Percentiles rank a stretch among this genome's conserved stretches.
Evolutionary conservation across 2,888 invertebrate species (phyloP).

Genomic region (Epiblema foenella): DNA sequence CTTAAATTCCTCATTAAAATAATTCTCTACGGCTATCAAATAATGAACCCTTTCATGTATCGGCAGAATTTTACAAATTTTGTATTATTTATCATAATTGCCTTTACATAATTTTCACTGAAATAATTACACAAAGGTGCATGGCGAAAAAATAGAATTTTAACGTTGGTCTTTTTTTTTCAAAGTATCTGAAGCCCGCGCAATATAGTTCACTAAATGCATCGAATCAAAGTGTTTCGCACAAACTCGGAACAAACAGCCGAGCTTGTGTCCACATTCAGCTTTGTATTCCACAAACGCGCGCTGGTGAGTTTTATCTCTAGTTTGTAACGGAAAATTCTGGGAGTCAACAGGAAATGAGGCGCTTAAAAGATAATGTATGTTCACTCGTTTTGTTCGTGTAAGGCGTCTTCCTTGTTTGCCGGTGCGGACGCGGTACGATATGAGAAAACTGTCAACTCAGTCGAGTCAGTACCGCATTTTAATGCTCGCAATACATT

Average conservation of each 20-base stretch:
- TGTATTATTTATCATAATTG: too few species aligned
- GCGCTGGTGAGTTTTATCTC: conserved; percentile 48
- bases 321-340: conserved; percentile 51
- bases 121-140: too few species aligned
- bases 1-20: too few species aligned
- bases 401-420: not conserved
- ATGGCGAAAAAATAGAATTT: too few species aligned
- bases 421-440: too few species aligned
- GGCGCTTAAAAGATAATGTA: conserved; percentile 11
- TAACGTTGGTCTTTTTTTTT: not conserved
- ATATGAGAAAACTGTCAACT: too few species aligned
- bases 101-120: too few species aligned
- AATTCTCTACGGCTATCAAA: too few species aligned
- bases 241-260: conserved; percentile 52
- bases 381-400: not conserved
- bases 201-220: conserved; percentile 46
- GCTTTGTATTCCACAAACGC: conserved; percentile 58
- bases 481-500: too few species aligned
- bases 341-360: conserved; percentile 11
- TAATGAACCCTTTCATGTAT: too few species aligned
- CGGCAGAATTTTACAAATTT: too few species aligned
- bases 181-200: not conserved
- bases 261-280: conserved; percentile 57
- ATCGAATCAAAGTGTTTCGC: conserved; percentile 58
- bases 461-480: too few species aligned